Evolutionary conservation across 2,888 invertebrate genomes (phyloP), one percentile per base, ranked within the genome.

Genomic region (Ceraclea dissimilis): DNA sequence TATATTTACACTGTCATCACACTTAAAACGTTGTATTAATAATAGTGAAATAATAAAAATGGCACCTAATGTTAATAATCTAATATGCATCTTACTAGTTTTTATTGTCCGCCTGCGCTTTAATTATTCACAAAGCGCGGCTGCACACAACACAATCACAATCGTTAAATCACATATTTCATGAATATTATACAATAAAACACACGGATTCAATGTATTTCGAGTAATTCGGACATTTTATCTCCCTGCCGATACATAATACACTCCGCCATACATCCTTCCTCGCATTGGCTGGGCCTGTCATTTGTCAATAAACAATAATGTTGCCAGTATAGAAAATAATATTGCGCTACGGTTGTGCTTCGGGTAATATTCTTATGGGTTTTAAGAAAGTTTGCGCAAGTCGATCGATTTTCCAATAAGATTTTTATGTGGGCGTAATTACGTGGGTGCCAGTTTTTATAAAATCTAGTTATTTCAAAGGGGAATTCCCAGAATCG

Each of bases 11-110:
- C 50, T 51, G 74, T 71, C 75, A 73, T 75, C 76, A 75, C 76
- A 76, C 74, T 76, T 73, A 74, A 75, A 76, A 71, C 75, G 74
- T 72, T 76, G 76, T 74, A 76, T 76, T 75, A 75, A 76, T 73
- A 75, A 70, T 73, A 74, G 71, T 2, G 39, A 39, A 39, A 39
- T 16, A 39, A 39, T 39, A 74, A 77, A 77, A 76, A 77, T 77
- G 77, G 77, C 77, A 74, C 74, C 77, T 73, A 76, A 63, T 67
- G 71, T 71, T 71, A 69, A 39, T 39, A 39, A 73, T 65, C 68
- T 71, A 72, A 73, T 69, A 75, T 73, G 74, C 77, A 77, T 77
- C 71, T 71, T 76, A 67, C 52, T 52, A 54, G 52, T 33, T 55
- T 52, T 43, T 55, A 52, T 55, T 55, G 46, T 49, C 43, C 48